phyloP scores from a whole-genome alignment of 2,888 invertebrate species.

The Drosophila kuntzei region DNA sequence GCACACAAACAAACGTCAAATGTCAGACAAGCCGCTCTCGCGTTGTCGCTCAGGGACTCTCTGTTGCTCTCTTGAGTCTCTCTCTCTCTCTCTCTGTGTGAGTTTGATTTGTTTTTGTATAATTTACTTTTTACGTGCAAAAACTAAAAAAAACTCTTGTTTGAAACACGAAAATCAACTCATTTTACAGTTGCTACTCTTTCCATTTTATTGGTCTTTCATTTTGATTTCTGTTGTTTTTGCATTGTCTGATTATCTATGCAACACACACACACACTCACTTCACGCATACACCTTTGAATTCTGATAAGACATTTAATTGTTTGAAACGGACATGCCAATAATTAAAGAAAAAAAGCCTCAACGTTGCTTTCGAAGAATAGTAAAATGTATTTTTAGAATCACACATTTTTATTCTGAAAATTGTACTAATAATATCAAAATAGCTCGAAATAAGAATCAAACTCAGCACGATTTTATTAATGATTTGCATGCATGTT shows the following conservation, averaged over 20 bases:
- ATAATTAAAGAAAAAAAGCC: slow-evolving; percentile 34
- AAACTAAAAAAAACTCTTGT: slow-evolving; percentile 23
- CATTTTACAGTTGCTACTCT: background rate
- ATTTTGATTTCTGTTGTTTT: slow-evolving; percentile 14
- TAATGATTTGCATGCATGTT: background rate
- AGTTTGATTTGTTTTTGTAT: slow-evolving; percentile 54
- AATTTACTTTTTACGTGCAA: slow-evolving; percentile 33
- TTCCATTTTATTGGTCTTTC: slow-evolving; percentile 5
- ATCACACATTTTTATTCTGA: background rate
- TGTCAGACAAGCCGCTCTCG: slow-evolving; percentile 64
- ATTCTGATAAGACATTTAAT: slow-evolving; percentile 73
- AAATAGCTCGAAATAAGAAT: background rate
- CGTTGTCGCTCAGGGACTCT: slow-evolving; percentile 15
- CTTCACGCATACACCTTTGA: slow-evolving; percentile 24
- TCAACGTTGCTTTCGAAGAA: background rate
- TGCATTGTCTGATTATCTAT: slow-evolving; percentile 41
- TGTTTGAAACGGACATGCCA: slow-evolving; percentile 68
- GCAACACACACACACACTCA: slow-evolving; percentile 14
- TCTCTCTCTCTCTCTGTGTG: slow-evolving; percentile 26
- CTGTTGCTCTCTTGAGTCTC: slow-evolving; percentile 21
- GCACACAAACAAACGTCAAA: slow-evolving; percentile 73
- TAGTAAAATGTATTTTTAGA: slow-evolving; percentile 1
- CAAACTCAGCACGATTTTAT: background rate
- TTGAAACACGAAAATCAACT: slow-evolving; percentile 32
- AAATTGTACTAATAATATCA: background rate